Evolutionary conservation across 2,113 vertebrate species (phyloP).

Genomic region (Oreochromis tanganicae): DNA sequence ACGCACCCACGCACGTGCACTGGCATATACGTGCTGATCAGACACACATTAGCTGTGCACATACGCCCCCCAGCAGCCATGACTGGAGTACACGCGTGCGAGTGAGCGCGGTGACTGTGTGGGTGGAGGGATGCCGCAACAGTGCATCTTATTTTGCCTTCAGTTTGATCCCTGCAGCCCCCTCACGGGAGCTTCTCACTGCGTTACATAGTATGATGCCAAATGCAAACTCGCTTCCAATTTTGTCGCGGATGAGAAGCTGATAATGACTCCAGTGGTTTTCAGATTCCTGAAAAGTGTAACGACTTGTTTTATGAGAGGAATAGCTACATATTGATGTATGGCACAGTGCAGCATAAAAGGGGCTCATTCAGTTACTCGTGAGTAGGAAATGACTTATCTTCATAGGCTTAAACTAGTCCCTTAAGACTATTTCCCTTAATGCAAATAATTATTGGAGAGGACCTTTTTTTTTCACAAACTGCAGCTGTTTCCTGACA

Average conservation of each 20-base stretch:
- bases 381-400: neutral
- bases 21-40: neutral
- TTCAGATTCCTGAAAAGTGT: neutral
- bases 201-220: conserved; percentile 2
- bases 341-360: neutral
- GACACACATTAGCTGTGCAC: neutral
- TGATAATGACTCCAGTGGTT: neutral
- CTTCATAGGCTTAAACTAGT: neutral
- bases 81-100: conserved; percentile 21
- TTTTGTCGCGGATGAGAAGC: neutral
- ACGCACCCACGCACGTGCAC: neutral
- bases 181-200: conserved; percentile 13
- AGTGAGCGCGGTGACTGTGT: conserved; percentile 39
- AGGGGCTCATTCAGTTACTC: neutral
- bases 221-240: neutral
- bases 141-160: conserved; percentile 60
- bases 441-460: neutral
- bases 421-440: neutral
- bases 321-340: neutral
- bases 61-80: conserved; percentile 2
- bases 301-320: neutral
- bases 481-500: neutral
- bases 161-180: conserved; percentile 49
- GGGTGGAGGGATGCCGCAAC: conserved; percentile 59
- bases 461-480: neutral